Base-by-base conservation (phyloP, 2,797 vertebrate species). In the Lophius americanus region DNA sequence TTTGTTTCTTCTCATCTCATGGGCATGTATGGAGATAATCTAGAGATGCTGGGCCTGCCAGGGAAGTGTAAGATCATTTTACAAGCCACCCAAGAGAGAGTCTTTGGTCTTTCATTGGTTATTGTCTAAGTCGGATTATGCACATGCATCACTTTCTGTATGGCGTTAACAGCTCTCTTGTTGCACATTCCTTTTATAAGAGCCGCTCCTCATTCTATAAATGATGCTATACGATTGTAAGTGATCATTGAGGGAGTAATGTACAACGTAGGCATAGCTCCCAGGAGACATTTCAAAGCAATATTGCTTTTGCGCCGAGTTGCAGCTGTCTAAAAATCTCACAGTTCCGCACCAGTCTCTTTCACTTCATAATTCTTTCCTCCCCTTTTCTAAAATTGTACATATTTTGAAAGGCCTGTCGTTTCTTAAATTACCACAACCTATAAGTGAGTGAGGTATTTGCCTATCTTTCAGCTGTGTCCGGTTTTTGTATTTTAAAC, bases 1-100 rank as follows among this genome's bases (percentile, higher is more conserved):
- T 64, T 42, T 37, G 58, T 36, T 38, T 61, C 55, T 36, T 32
- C 13, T 44, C 53, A 0, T 60, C 43, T 44, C 32, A 3, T 46
- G 49, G 42, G 66, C 56, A 64, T 47, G 37, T 9, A n/a, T 36
- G 11, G 64, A 83, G 74, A 78, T 75, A 64, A 75, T 68, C 64
- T 75, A 37, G 51, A 57, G 13, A 64, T 82, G 52, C 53, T 55
- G 37, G 23, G 36, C 37, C 70, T 58, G 7, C 36, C 41, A 46
- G 69, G 9, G 33, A 79, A 66, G 67, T 43, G 58, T 54, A 1
- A 68, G 59, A 78, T 75, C 62, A 79, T 68, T 68, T 67, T 56
- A 60, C 54, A 67, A 68, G 37, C 64, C 72, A 68, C 69, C 42
- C 63, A 59, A 64, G 64, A 82, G 64, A 58, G 64, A 36, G 49